Percentiles rank a stretch among this genome's conserved stretches.
These are phyloP conservation scores for Alethe diademata DNA, from an alignment of 2,113 vertebrate species.

Conservation along the genomic window DNA sequence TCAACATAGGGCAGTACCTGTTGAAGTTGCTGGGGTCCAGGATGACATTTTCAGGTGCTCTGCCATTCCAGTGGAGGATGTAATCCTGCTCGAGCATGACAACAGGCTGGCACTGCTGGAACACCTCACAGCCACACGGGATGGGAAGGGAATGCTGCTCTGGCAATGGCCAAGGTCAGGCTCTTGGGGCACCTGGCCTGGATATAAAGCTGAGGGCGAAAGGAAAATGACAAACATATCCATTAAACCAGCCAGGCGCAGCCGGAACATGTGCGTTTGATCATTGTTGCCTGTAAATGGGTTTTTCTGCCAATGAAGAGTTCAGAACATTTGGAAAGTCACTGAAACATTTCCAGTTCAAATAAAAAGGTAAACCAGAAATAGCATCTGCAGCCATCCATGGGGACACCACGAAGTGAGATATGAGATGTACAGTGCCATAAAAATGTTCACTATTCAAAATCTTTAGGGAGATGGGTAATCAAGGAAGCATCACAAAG, in stretches of 20 bases:
- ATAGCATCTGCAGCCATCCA: constrained; percentile 22
- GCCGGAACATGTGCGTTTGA: constrained; percentile 41
- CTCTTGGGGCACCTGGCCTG: constrained; percentile 67
- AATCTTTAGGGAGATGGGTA: neutral
- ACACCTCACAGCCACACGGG: neutral
- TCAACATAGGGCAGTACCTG: neutral
- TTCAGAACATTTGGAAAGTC: constrained; percentile 41
- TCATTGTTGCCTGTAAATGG: neutral
- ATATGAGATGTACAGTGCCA: neutral
- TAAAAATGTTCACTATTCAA: neutral
- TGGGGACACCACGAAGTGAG: constrained; percentile 4
- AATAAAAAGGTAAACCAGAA: constrained; percentile 58
- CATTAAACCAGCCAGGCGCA: neutral
- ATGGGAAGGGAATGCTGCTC: neutral
- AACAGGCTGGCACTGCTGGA: constrained; percentile 30
- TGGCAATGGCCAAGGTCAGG: constrained; percentile 54
- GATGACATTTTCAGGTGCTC: constrained; percentile 22
- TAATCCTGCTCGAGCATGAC: constrained; percentile 29
- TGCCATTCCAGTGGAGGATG: constrained; percentile 8
- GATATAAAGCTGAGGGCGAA: constrained; percentile 63
- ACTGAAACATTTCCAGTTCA: constrained; percentile 43
- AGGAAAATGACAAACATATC: constrained; percentile 28
- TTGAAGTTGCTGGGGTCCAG: constrained; percentile 36
- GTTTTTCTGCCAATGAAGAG: neutral
- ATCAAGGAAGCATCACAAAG: neutral